Conservation (phyloP, 2,113 vertebrate genomes). For the Chionodraco myersi region DNA sequence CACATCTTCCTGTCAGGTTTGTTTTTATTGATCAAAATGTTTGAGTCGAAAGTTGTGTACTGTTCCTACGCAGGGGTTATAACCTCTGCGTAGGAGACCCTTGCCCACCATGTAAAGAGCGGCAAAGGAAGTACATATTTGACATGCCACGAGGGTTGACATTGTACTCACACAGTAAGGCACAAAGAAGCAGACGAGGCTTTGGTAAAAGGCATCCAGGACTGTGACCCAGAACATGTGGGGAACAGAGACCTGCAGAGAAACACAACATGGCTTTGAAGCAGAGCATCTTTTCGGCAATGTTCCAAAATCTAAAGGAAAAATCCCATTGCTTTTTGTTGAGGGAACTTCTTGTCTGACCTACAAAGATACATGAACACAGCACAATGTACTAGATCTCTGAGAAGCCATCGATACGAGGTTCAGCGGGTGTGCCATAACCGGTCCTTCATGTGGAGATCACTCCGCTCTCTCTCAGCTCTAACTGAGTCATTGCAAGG, state of each 20-base stretch:
- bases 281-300: too few relatives aligned
- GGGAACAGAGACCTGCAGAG: slow-evolving; percentile 76
- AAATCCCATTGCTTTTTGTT: too few relatives aligned
- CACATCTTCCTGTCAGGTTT: too few relatives aligned
- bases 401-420: neutral
- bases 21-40: neutral
- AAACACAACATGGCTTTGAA: neutral
- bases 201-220: slow-evolving; percentile 94
- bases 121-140: neutral
- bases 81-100: neutral
- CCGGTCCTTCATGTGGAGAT: neutral
- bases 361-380: too few relatives aligned
- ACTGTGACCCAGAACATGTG: slow-evolving; percentile 84
- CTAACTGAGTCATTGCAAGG: neutral
- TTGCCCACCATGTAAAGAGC: neutral
- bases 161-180: slow-evolving; percentile 90
- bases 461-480: neutral
- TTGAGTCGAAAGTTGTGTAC: neutral
- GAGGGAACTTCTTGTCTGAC: too few relatives aligned
- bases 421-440: too few relatives aligned
- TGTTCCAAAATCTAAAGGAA: too few relatives aligned
- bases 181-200: slow-evolving; percentile 93
- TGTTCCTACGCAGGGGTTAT: neutral
- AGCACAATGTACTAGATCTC: neutral
- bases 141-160: neutral